Base-by-base conservation (phyloP, 2,888 invertebrate genomes). In the Parelbella ahira region DNA sequence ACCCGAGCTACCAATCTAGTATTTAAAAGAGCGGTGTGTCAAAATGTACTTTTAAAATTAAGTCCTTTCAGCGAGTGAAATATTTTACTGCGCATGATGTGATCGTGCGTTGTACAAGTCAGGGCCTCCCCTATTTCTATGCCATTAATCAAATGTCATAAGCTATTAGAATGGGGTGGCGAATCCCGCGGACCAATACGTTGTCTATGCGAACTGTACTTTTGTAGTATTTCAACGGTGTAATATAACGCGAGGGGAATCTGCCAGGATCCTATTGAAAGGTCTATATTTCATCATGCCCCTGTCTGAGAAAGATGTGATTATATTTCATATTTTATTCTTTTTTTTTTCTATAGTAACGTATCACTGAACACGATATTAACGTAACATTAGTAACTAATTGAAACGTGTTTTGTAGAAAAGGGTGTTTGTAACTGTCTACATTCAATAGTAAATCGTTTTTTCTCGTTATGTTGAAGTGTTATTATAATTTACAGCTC, bases 91-190 rank as follows among this genome's bases (percentile, higher is more conserved):
- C n/a, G n/a, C n/a, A n/a, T n/a, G n/a, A n/a, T n/a, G n/a, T n/a
- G n/a, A n/a, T n/a, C n/a, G n/a, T n/a, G n/a, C n/a, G n/a, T n/a
- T n/a, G n/a, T 12, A 7, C 25, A 10, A 39, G 8, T 3, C 8
- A 9, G 7, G 65, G 49, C 54, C 53, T 58, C 69, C 78, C 74
- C 51, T 55, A 58, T 67, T 68, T 64, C 66, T 56, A 57, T 54
- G 53, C 62, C 81, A 86, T 86, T 83, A 83, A 86, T 86, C 86
- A 86, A 83, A 78, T 51, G 69, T 64, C 67, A 71, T 62, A 61
- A 64, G 68, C 77, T 75, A 82, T 79, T 77, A 75, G 76, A 74
- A 77, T 77, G 67, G 84, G 83, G 86, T 76, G 83, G 68, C 56
- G 80, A 81, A 71, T 73, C 71, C 71, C 71, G 66, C 68, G 71